phyloP scores from a whole-genome alignment of 2,888 invertebrate genomes.

The Sycophila texana region DNA sequence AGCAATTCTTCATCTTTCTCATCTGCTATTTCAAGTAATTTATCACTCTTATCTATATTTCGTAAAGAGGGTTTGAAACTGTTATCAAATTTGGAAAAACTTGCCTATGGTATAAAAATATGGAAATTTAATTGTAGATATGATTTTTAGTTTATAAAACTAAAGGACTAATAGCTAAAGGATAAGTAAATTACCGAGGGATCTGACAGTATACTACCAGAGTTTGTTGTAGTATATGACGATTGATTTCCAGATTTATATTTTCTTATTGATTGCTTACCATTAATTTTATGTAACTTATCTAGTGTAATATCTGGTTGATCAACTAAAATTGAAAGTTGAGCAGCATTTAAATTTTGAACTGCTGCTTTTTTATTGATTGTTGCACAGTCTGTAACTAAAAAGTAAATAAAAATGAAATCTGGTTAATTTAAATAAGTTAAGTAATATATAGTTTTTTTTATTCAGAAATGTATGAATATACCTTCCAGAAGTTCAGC shows the following conservation, averaged over 20 bases:
- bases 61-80: not conserved
- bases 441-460: not conserved
- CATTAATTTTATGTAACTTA: conserved; percentile 66
- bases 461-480: not conserved
- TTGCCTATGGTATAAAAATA: not conserved
- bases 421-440: not conserved
- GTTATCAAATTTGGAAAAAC: not conserved
- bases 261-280: conserved; percentile 9
- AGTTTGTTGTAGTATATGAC: not conserved
- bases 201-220: not conserved
- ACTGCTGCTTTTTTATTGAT: conserved; percentile 83
- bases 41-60: not conserved
- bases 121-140: not conserved
- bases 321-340: conserved; percentile 81
- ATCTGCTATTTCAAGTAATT: conserved; percentile 3
- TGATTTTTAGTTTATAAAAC: not conserved
- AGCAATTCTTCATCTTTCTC: conserved; percentile 35
- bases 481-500: conserved; percentile 83
- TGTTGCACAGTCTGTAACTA: conserved; percentile 81
- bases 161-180: not conserved
- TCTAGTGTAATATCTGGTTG: conserved; percentile 78
- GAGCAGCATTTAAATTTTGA: conserved; percentile 81
- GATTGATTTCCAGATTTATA: not conserved
- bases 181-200: conserved; percentile 18
- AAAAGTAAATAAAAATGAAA: conserved; percentile 56